A percentile compares a stretch with the other conserved stretches of the same genome.
These are phyloP conservation scores for Heliornis fulica DNA, from an alignment of 2,113 vertebrate species.

Conservation along the genomic window DNA sequence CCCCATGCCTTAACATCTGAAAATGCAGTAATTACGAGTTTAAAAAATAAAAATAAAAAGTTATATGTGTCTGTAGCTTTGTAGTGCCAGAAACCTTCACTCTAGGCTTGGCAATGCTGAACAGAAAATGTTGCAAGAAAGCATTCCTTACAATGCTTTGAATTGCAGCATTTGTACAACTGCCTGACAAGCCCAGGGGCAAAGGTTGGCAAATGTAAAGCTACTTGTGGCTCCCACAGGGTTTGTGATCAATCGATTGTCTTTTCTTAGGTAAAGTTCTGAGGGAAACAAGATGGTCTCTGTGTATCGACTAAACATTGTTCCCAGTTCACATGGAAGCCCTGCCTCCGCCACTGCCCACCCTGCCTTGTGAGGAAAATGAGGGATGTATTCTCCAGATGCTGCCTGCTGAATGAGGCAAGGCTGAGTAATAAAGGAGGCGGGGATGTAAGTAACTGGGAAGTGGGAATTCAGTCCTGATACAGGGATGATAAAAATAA, in stretches of 20 bases:
- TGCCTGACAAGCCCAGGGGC: not conserved
- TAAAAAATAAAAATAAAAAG: not conserved
- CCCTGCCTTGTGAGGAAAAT: not conserved
- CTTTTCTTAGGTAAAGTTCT: not conserved
- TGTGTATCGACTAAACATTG: not conserved
- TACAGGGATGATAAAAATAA: not conserved
- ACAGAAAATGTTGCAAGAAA: conserved; percentile 27
- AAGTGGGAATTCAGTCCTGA: not conserved
- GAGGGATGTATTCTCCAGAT: not conserved
- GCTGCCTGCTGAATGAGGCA: not conserved
- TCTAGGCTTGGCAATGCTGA: not conserved
- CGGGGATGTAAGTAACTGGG: not conserved
- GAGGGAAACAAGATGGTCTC: not conserved
- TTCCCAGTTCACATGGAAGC: not conserved
- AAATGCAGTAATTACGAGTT: not conserved
- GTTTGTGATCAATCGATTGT: not conserved
- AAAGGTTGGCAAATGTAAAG: not conserved
- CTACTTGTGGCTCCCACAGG: not conserved
- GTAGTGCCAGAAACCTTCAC: not conserved
- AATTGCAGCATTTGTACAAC: not conserved
- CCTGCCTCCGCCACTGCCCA: not conserved
- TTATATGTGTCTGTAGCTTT: not conserved
- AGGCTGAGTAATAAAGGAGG: not conserved
- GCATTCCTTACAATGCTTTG: conserved; percentile 1
- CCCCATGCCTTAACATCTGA: not conserved